A percentile compares a stretch with the other conserved stretches of the same genome.
phyloP scores from a whole-genome alignment of 2,797 vertebrate species.

The Chaenodraco wilsoni region DNA sequence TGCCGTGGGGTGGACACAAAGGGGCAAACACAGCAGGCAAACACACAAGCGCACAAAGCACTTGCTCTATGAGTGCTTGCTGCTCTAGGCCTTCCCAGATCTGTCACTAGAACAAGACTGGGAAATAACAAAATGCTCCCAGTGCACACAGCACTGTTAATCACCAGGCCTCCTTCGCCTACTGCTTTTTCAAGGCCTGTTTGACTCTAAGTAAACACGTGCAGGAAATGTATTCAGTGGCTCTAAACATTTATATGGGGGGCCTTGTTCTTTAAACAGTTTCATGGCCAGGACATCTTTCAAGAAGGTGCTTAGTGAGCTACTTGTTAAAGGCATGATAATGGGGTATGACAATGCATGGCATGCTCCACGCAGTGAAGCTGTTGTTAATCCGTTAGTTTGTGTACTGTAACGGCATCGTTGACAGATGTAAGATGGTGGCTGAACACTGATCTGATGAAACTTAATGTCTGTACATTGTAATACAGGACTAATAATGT shows the following conservation, averaged over 20 bases:
- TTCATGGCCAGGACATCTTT: constrained; percentile 76
- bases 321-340: constrained; percentile 76
- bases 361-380: constrained; percentile 47
- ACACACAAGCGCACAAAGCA: constrained; percentile 42
- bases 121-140: constrained; percentile 77
- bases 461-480: constrained; percentile 59
- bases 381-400: constrained; percentile 57
- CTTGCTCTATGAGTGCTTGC: constrained; percentile 23
- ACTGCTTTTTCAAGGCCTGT: constrained; percentile 81
- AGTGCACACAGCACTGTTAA: constrained; percentile 69
- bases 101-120: constrained; percentile 73
- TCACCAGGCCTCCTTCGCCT: constrained; percentile 72
- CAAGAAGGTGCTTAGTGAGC: constrained; percentile 77
- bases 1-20: constrained; percentile 14
- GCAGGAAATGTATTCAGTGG: constrained; percentile 81
- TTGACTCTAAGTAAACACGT: constrained; percentile 82
- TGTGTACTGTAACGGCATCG: constrained; percentile 50
- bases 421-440: constrained; percentile 51
- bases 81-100: constrained; percentile 68
- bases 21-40: constrained; percentile 43
- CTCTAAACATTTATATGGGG: constrained; percentile 81
- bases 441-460: constrained; percentile 59
- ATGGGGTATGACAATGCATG: constrained; percentile 67
- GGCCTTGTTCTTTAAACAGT: constrained; percentile 71
- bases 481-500: constrained; percentile 47